A percentile compares a stretch with the other conserved stretches of the same genome.
These are phyloP conservation scores for Actinernus sp. DNA, from an alignment of 92 coral and sea anemone species.

Conservation along the genomic window DNA sequence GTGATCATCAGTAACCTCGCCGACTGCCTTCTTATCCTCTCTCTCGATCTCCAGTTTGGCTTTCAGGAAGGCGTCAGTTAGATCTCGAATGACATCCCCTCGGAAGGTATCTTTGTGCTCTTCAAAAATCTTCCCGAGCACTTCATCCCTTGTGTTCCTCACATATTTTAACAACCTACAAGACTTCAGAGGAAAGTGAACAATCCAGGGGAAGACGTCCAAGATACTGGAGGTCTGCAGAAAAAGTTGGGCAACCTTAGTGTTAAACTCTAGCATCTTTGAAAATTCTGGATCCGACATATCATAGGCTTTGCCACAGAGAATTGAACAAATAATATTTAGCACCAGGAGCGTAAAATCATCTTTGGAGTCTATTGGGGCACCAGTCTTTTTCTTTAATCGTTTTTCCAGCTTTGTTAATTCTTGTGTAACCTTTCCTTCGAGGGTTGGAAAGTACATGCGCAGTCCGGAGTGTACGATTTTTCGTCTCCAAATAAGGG, in stretches of 20 bases:
- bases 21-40: conserved; percentile 34
- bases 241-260: conserved; percentile 42
- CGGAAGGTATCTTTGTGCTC: conserved; percentile 55
- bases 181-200: conserved; percentile 61
- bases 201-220: conserved; percentile 71
- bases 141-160: conserved; percentile 56
- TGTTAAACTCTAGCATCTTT: conserved; percentile 65
- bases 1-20: conserved; percentile 61
- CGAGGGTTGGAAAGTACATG: conserved; percentile 63
- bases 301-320: conserved; percentile 67
- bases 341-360: conserved; percentile 54
- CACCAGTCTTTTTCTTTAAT: conserved; percentile 36
- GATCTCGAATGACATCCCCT: conserved; percentile 50
- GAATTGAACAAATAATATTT: conserved; percentile 68
- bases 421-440: conserved; percentile 40
- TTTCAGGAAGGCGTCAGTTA: conserved; percentile 64
- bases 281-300: conserved; percentile 72
- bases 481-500: conserved; percentile 52
- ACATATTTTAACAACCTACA: conserved; percentile 46
- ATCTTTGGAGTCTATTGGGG: conserved; percentile 53
- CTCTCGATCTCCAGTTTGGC: conserved; percentile 47
- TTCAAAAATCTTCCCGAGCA: conserved; percentile 52
- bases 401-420: conserved; percentile 31
- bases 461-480: conserved; percentile 72
- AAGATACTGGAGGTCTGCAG: conserved; percentile 49